A percentile compares a stretch with the other conserved stretches of the same genome.
These are phyloP conservation scores for Gambusia affinis DNA, from an alignment of 2,113 vertebrate genomes.

Conservation along the genomic window DNA sequence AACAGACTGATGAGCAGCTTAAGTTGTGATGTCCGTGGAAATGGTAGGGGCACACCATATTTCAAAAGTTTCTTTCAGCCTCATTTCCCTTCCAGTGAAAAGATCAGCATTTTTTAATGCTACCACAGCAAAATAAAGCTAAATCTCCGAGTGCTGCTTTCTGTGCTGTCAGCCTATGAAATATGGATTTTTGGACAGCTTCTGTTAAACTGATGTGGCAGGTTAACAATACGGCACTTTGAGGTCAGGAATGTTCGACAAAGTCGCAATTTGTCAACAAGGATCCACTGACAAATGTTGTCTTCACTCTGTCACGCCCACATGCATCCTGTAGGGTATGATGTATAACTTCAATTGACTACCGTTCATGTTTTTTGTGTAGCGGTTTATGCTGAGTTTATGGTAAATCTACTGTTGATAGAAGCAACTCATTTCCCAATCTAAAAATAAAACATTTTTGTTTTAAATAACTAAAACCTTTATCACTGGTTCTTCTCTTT, in stretches of 20 bases:
- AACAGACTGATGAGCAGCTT: slow-evolving; percentile 18
- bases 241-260: slow-evolving; percentile 26
- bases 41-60: slow-evolving; percentile 37
- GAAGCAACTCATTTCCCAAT: not conserved
- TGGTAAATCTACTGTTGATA: not conserved
- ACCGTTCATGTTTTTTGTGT: not conserved
- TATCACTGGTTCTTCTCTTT: too few relatives aligned
- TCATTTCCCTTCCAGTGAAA: slow-evolving; percentile 34
- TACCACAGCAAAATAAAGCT: slow-evolving; percentile 48
- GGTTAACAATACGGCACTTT: slow-evolving; percentile 58
- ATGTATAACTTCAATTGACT: slow-evolving; percentile 5
- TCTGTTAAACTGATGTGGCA: slow-evolving; percentile 55
- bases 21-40: slow-evolving; percentile 28
- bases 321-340: not conserved
- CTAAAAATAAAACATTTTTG: too few relatives aligned
- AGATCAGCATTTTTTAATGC: slow-evolving; percentile 62
- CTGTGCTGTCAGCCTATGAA: slow-evolving; percentile 24
- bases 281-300: slow-evolving; percentile 27
- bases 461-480: too few relatives aligned
- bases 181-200: slow-evolving; percentile 59
- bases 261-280: slow-evolving; percentile 24
- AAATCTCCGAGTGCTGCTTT: slow-evolving; percentile 30
- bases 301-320: slow-evolving; percentile 10
- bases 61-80: slow-evolving; percentile 34
- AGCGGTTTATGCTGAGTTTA: too few relatives aligned